Base-by-base conservation (phyloP, 1,140 invertebrate species). In the Metopolophium dirhodum region DNA sequence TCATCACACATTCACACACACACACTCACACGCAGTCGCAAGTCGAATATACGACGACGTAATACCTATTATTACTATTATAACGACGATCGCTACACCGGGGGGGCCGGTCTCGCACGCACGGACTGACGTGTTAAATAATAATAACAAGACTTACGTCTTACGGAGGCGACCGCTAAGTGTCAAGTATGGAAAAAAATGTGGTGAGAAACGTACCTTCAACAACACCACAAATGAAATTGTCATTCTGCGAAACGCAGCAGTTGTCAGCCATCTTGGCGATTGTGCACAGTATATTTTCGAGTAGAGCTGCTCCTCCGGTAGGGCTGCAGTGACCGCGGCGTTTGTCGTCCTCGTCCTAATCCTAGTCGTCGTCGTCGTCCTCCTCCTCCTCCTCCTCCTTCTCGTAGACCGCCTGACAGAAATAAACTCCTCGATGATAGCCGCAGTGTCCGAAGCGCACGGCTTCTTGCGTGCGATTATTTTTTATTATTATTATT, bases 201-300 rank as follows among this genome's bases (percentile, higher is more conserved):
- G 30, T 47, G 14, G 14, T 35, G 8, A 77, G 3, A 22, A 11
- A 57, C 93, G 95, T 96, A 98, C 97, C 98, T 97, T 98, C 98
- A 49, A 99, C 98, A 93, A 98, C 98, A 93, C 98, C 98, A 95
- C 98, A 98, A 95, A 98, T 98, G 95, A 99, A 98, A 95, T 97
- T 97, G 26, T 94, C 92, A 54, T 94, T 93, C 20, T 89, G 77
- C 68, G 92, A 91, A 91, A 90, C 77, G 89, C 49, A 85, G 37
- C 49, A 91, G 54, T 88, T 93, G 91, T 93, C 94, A 77, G 92
- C 92, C 94, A 94, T 94, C 30, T 85, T 94, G 82, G 49, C n/a
- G 47, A 93, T 20, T 54, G 83, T 26, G 23, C 4, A 26, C 26
- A 22, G 49, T 37, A 11, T 20, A 47, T 6, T 54, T 11, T 35